Conservation (phyloP, 2,888 invertebrate species). For the Shargacucullia verbasci region DNA sequence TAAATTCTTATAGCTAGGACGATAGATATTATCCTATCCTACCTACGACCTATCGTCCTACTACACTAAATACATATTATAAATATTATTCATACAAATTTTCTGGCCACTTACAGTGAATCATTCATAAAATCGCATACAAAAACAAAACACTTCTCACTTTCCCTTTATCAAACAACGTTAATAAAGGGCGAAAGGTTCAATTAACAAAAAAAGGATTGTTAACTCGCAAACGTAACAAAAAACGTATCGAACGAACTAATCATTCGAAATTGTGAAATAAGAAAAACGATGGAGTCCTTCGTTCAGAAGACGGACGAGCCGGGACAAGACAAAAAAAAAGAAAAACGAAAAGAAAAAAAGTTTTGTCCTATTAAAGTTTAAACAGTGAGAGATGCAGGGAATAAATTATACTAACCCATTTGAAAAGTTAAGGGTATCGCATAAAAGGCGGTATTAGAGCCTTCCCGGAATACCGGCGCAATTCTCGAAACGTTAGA, state of each 20-base stretch:
- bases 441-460: conserved; percentile 61
- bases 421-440: conserved; percentile 64
- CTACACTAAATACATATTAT: not conserved
- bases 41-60: too few species aligned
- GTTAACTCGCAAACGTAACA: conserved; percentile 42
- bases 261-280: conserved; percentile 53
- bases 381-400: conserved; percentile 77
- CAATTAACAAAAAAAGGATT: conserved; percentile 51
- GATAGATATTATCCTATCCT: too few species aligned
- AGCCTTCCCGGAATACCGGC: conserved; percentile 68
- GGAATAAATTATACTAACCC: conserved; percentile 75
- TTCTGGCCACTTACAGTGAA: conserved; percentile 14
- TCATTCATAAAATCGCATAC: conserved; percentile 30
- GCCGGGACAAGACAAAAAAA: conserved; percentile 42
- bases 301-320: conserved; percentile 53
- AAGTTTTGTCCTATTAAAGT: conserved; percentile 72
- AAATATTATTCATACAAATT: conserved; percentile 6
- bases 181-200: conserved; percentile 46
- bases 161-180: conserved; percentile 33
- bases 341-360: conserved; percentile 67
- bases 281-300: conserved; percentile 50
- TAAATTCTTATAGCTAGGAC: too few species aligned
- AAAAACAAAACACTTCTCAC: conserved; percentile 8
- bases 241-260: conserved; percentile 48
- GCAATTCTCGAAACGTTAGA: conserved; percentile 41